Evolutionary conservation across 2,888 invertebrate species (phyloP), one percentile per base, ranked within the genome.

Genomic region (Ochlodes sylvanus): DNA sequence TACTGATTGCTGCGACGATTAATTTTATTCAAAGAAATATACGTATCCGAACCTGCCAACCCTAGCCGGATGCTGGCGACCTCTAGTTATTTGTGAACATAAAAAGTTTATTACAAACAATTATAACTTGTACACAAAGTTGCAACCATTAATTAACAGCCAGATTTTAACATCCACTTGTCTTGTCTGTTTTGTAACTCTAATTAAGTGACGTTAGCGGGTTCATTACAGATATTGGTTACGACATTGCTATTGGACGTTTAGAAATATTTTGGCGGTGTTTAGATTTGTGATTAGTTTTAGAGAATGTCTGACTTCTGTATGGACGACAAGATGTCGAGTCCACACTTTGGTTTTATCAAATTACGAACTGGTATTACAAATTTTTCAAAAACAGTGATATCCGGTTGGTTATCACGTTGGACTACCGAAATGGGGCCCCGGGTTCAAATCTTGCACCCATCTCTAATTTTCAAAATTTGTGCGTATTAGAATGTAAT

Each of bases 91-190:
- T 41, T 38, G 63, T 63, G 32, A 38, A 9, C 42, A 44, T 52
- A 63, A 63, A 63, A 54, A 63, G 42, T 63, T 63, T 55, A 55
- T 54, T 55, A 63, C 55, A 55, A 63, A 63, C 55, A 63, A 63
- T 55, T 55, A 63, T 60, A 55, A 52, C 38, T 10, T 34, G 52
- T 63, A 54, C 38, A 63, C 52, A 63, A 55, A 63, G 15, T 63
- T 54, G 42, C 55, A 15, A 21, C 54, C 55, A 63, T 55, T 63
- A 63, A 63, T 63, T 63, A 61, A 50, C 52, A 32, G 19, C 12
- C 12, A 61, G 12, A 52, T 62, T 50, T 52, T 62, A 19, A 52
- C 32, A 34, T 34, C 27, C 15, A 47, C 32, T 34, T 47, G 32
- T 62, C 52, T 38, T n/a, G 32, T 50, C 12, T 12, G 10, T 50